Evolutionary conservation across 2,797 vertebrate genomes (phyloP), one percentile per base, ranked within the genome.

Genomic region (Sebastes vulpes): DNA sequence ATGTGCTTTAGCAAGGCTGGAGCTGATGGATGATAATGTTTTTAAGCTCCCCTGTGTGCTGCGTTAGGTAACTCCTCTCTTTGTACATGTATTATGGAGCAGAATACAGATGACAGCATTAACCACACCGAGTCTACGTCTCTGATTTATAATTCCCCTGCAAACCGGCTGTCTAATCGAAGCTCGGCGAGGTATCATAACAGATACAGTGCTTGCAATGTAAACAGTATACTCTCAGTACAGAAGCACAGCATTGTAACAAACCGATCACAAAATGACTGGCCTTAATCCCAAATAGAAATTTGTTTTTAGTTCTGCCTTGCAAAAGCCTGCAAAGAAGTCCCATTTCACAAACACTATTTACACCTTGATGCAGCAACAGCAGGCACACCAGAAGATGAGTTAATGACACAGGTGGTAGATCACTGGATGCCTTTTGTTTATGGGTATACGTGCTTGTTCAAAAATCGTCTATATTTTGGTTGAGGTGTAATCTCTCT

Each of bases 21-120:
- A 57, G 80, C 86, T 90, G 91, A 93, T 89, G 84, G 91, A 91
- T 91, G 88, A 82, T 86, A 63, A 89, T 90, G 91, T 86, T 84
- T 87, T 75, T 74, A 76, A 76, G 68, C 76, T 85, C 81, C 79
- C 81, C 67, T 32, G 86, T 56, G 86, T 57, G 77, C 74, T 18
- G 32, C 32, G 70, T 77, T 76, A 76, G 81, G 81, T 77, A 82
- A 82, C 81, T 82, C 59, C 63, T 64, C 65, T 75, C 70, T 65
- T 77, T 65, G 50, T 57, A 25, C 67, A 56, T 61, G 66, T n/a
- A 77, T 81, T 81, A 65, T 46, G 59, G 74, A 77, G 56, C 75
- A 58, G 75, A 76, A 86, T 89, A 82, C 85, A 83, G 82, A 89
- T 73, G 77, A 85, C 78, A 54, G 52, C 68, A 86, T 88, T 85